Percentiles rank a stretch among this genome's conserved stretches.
phyloP scores from a whole-genome alignment of 2,113 vertebrate species.

The Microtus oregoni region DNA sequence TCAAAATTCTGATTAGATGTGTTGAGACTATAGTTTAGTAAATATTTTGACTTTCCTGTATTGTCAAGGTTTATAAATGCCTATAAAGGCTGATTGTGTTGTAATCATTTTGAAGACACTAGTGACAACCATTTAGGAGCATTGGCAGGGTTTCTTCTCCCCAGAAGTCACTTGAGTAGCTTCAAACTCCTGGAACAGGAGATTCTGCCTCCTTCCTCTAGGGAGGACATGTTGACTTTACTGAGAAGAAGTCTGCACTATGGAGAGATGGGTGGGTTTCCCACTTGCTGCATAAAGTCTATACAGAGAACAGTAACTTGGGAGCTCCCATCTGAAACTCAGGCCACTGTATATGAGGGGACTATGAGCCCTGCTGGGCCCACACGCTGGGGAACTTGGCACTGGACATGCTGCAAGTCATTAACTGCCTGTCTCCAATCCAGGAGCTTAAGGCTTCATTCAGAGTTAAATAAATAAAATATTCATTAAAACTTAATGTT shows the following conservation, averaged over 20 bases:
- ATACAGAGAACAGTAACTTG: neutral
- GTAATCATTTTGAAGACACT: neutral
- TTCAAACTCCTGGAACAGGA: neutral
- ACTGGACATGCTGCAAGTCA: neutral
- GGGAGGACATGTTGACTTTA: neutral
- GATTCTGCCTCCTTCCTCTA: neutral
- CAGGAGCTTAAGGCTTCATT: neutral
- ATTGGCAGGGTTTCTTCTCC: neutral
- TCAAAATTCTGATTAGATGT: neutral
- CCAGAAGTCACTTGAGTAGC: neutral
- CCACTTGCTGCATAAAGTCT: neutral
- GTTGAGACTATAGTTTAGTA: neutral
- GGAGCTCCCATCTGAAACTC: neutral
- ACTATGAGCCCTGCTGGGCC: no score
- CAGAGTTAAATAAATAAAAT: neutral
- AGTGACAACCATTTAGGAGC: neutral
- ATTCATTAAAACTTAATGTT: neutral
- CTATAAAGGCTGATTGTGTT: neutral
- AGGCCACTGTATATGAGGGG: neutral
- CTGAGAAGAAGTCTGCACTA: neutral
- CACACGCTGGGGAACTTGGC: neutral
- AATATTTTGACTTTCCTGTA: neutral
- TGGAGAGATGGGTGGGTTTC: neutral
- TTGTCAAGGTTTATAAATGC: neutral
- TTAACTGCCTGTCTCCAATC: neutral